A percentile compares a stretch with the other conserved stretches of the same genome.
These are phyloP conservation scores for Xestia ashworthii DNA, from an alignment of 2,888 invertebrate species.

Conservation along the genomic window DNA sequence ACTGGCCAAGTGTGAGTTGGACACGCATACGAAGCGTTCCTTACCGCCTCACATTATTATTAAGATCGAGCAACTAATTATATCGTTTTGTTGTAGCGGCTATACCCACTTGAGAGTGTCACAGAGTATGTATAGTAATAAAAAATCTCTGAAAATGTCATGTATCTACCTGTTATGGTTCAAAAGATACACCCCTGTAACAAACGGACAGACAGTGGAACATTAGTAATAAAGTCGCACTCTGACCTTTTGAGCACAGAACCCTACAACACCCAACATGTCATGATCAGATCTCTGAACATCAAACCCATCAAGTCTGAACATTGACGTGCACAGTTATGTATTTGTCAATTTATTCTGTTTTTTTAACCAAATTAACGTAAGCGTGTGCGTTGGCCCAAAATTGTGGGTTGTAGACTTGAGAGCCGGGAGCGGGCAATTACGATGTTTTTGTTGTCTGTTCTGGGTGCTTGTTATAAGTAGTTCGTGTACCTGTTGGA, in stretches of 20 bases:
- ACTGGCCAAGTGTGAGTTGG: not conserved
- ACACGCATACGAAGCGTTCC: not conserved
- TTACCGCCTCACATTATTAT: not conserved
- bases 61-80: not conserved
- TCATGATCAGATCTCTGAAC: constrained; percentile 65
- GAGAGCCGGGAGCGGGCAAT: constrained; percentile 71
- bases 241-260: not conserved
- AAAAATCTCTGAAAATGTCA: no score
- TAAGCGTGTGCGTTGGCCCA: constrained; percentile 55
- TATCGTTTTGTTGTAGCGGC: not conserved
- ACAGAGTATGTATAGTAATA: no score
- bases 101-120: no score
- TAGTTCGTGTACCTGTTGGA: constrained; percentile 53
- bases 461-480: constrained; percentile 71
- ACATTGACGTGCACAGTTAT: constrained; percentile 55
- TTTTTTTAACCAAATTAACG: constrained; percentile 55
- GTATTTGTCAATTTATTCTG: constrained; percentile 54
- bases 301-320: constrained; percentile 56
- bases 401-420: constrained; percentile 42
- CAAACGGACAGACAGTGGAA: not conserved
- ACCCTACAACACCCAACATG: constrained; percentile 51
- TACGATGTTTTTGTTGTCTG: constrained; percentile 70
- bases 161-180: not conserved
- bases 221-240: not conserved
- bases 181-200: not conserved